Evolutionary conservation across 2,888 invertebrate genomes (phyloP).

Genomic region (Agrochola macilenta): DNA sequence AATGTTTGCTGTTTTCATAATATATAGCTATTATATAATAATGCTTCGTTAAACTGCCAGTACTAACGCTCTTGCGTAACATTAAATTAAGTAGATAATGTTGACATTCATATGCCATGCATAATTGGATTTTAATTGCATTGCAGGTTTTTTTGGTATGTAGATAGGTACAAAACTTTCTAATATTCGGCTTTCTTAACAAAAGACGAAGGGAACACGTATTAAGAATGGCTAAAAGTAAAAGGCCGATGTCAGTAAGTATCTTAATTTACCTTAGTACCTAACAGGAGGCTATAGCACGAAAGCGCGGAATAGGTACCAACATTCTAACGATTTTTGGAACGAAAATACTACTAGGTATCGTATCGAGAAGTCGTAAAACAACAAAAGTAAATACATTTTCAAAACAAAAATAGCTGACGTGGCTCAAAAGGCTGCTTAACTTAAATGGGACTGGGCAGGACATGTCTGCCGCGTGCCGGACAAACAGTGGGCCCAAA

Average conservation of each 20-base stretch:
- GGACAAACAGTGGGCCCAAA: no score
- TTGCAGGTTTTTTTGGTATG: background rate
- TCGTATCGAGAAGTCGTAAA: no score
- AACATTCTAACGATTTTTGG: background rate
- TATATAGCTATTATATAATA: background rate
- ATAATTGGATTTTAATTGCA: slow-evolving; percentile 46
- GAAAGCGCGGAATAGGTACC: background rate
- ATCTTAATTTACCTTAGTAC: background rate
- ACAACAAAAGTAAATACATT: background rate
- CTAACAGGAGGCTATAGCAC: no score
- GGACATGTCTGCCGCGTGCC: no score
- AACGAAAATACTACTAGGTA: background rate
- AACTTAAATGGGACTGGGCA: no score
- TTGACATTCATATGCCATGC: background rate
- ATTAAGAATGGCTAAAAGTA: background rate
- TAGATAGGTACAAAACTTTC: slow-evolving; percentile 13
- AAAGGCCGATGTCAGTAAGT: background rate
- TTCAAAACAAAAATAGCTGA: no score
- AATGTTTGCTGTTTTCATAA: background rate
- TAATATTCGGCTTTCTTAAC: slow-evolving; percentile 7
- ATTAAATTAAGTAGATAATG: slow-evolving; percentile 24
- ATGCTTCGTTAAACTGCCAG: background rate
- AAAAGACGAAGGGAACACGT: slow-evolving; percentile 1
- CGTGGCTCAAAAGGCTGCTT: no score
- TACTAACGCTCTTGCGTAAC: slow-evolving; percentile 8